A percentile compares a stretch with the other conserved stretches of the same genome.
These are phyloP conservation scores for Hydropsyche tenuis DNA, from an alignment of 1,140 invertebrate genomes.

Conservation along the genomic window DNA sequence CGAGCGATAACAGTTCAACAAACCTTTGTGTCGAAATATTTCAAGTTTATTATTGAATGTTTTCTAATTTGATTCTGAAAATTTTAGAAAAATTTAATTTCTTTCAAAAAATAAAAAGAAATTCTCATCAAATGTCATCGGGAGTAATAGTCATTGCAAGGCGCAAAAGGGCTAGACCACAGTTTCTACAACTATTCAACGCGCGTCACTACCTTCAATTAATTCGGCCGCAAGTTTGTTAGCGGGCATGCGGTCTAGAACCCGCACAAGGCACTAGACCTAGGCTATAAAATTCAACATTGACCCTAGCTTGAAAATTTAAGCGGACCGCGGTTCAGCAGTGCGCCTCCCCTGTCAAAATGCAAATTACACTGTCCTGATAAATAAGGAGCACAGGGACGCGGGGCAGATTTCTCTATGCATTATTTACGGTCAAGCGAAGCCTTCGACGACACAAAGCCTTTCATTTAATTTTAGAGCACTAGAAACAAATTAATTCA, in stretches of 20 bases:
- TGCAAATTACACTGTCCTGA: conserved; percentile 29
- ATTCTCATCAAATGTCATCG: too few species aligned
- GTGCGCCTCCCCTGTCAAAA: conserved; percentile 18
- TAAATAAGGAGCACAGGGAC: conserved; percentile 14
- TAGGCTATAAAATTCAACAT: conserved; percentile 39
- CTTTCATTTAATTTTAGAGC: too few species aligned
- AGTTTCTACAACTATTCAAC: conserved; percentile 43
- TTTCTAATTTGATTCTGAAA: too few species aligned
- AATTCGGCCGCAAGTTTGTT: conserved; percentile 47
- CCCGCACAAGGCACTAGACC: neutral
- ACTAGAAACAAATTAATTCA: too few species aligned
- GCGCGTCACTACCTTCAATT: conserved; percentile 48
- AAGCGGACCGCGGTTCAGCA: conserved; percentile 19
- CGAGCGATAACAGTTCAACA: neutral
- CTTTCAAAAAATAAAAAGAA: too few species aligned
- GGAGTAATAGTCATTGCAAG: neutral
- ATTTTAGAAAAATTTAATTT: too few species aligned
- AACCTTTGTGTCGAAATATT: too few species aligned
- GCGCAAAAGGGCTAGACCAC: neutral
- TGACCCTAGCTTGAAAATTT: conserved; percentile 19
- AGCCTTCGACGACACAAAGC: neutral
- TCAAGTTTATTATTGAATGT: too few species aligned
- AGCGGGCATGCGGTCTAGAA: neutral
- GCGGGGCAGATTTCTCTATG: neutral
- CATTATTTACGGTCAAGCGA: conserved; percentile 22